These are phyloP conservation scores for Euplagia quadripunctaria DNA, from an alignment of 2,888 invertebrate genomes.

Conservation along the genomic window DNA sequence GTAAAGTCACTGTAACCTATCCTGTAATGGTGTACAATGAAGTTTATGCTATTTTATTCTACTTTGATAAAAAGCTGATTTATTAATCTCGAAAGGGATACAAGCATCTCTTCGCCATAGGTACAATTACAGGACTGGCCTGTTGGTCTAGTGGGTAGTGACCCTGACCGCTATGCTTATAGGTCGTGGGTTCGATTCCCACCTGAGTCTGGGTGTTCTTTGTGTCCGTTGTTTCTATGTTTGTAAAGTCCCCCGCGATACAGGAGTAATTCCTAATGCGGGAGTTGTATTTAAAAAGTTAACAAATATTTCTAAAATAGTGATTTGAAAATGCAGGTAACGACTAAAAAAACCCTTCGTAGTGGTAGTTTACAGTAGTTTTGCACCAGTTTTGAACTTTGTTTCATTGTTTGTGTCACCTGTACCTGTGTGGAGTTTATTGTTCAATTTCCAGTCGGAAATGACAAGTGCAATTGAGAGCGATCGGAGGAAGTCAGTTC, in stretches of 20 bases:
- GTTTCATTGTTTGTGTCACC: not conserved
- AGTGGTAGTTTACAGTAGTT: not conserved
- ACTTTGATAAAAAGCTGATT: not conserved
- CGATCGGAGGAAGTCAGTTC: constrained; percentile 14
- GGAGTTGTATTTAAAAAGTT: too few species aligned
- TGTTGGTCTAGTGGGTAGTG: too few species aligned
- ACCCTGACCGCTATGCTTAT: too few species aligned
- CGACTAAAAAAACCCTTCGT: not conserved
- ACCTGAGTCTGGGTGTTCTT: too few species aligned
- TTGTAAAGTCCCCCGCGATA: too few species aligned
- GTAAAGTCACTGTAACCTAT: too few species aligned
- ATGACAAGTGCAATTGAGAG: constrained; percentile 21
- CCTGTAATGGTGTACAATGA: too few species aligned
- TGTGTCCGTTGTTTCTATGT: too few species aligned
- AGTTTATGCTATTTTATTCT: too few species aligned
- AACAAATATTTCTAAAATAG: not conserved
- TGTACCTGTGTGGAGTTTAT: not conserved
- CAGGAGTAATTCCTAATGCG: too few species aligned
- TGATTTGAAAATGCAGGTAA: not conserved
- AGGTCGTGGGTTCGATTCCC: too few species aligned
- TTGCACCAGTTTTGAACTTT: not conserved
- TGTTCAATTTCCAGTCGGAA: constrained; percentile 14
- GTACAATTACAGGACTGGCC: too few species aligned
- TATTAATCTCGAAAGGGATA: not conserved
- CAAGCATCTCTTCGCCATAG: not conserved